A percentile compares a stretch with the other conserved stretches of the same genome.
phyloP scores from a whole-genome alignment of 2,888 invertebrate species.

The Parelbella ahira region DNA sequence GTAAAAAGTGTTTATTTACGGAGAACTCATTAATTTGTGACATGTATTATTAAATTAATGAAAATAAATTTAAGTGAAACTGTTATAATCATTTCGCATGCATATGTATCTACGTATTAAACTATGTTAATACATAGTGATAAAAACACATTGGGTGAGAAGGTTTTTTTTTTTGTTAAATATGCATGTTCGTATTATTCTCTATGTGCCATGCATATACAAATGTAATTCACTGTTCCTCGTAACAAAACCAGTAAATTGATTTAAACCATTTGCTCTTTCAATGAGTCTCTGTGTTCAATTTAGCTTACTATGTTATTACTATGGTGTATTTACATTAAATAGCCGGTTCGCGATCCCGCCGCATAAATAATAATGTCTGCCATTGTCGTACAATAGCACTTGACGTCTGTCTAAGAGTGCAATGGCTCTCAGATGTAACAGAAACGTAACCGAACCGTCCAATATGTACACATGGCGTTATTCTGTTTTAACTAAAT shows the following conservation, averaged over 20 bases:
- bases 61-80: no score
- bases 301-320: constrained; percentile 20
- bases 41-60: no score
- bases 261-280: constrained; percentile 13
- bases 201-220: neutral
- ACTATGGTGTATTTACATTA: constrained; percentile 24
- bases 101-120: no score
- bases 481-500: constrained; percentile 15
- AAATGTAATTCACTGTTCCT: neutral
- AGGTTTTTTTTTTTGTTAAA: no score
- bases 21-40: no score
- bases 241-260: neutral
- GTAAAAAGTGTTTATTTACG: no score
- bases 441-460: constrained; percentile 14
- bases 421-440: constrained; percentile 18
- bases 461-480: constrained; percentile 5
- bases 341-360: constrained; percentile 20
- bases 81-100: no score
- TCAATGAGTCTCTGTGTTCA: constrained; percentile 10
- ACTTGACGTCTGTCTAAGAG: constrained; percentile 20
- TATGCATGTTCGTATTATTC: neutral
- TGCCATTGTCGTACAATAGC: constrained; percentile 20
- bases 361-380: constrained; percentile 24
- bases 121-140: no score
- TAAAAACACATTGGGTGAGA: no score